These are phyloP conservation scores for Epinotia ramella DNA, from an alignment of 2,888 invertebrate genomes.

Conservation along the genomic window DNA sequence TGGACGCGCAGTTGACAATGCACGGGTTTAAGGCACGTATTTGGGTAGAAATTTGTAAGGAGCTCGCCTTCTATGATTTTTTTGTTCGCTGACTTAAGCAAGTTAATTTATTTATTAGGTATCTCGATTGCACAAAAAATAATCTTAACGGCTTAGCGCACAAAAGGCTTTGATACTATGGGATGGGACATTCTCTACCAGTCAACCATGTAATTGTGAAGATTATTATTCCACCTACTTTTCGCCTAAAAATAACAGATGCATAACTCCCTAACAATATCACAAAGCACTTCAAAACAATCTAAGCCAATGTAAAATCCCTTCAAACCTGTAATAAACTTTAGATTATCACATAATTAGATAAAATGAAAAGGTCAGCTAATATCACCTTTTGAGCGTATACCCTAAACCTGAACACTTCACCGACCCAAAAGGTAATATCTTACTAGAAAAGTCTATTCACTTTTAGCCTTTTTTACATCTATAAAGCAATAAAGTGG, in stretches of 20 bases:
- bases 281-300: conserved; percentile 1
- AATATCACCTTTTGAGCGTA: conserved; percentile 33
- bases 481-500: conserved; percentile 53
- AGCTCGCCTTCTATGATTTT: too few relatives aligned
- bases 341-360: conserved; percentile 38
- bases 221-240: background rate
- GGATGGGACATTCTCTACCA: too few relatives aligned
- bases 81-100: too few relatives aligned
- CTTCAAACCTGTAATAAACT: conserved; percentile 41
- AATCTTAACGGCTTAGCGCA: too few relatives aligned
- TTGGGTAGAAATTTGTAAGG: too few relatives aligned
- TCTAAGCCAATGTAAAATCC: background rate
- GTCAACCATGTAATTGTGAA: too few relatives aligned
- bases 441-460: background rate
- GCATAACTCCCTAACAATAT: background rate
- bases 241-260: conserved; percentile 3
- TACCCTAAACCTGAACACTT: conserved; percentile 54
- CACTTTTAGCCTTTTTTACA: conserved; percentile 7
- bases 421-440: background rate
- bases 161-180: too few relatives aligned
- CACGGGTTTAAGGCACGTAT: too few relatives aligned
- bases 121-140: too few relatives aligned
- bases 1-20: too few relatives aligned
- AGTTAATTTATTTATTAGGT: too few relatives aligned
- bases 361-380: conserved; percentile 43